Base-by-base conservation (phyloP, 2,113 vertebrate genomes). In the Syngnathus scovelli region DNA sequence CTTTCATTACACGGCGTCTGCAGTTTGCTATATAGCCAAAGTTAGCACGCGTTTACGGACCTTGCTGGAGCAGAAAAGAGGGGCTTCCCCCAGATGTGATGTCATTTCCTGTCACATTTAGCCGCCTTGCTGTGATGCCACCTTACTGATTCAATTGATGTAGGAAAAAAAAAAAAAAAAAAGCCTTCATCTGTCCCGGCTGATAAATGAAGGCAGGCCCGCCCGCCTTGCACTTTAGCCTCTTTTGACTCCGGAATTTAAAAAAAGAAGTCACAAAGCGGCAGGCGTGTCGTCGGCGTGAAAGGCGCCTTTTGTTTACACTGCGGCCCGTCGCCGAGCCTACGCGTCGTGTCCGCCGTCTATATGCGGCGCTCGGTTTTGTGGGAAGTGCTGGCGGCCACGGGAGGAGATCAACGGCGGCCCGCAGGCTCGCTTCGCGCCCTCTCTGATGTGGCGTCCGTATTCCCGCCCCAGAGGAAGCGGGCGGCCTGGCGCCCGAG, bases 391-490 rank as follows among this genome's bases (percentile, higher is more conserved):
- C 78, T 77, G 61, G 41, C 75, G 81, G 82, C 84, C 87, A 86
- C 83, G 79, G 87, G 75, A 83, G 75, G 80, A 86, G 86, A 78
- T 86, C 80, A 80, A 77, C 68, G 80, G 83, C 80, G 79, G 79
- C 78, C 84, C 79, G 85, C 79, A 83, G 81, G 75, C 80, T 83
- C 82, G 54, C 76, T 72, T 81, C 68, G 36, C 70, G 67, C 66
- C 64, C 83, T 87, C 79, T 89, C 79, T 89, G 85, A 90, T 88
- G 87, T 90, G 88, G 87, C 85, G 83, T 69, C 46, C 52, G 74
- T 75, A 76, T 78, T 86, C 83, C 79, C 85, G 19, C 19, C 11
- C 38, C 19, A 3, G 68, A 61, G 70, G 78, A 82, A 85, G 83
- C 77, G 78, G 78, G 78, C 76, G 64, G 75, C 82, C 77, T 85